Evolutionary conservation across 2,888 invertebrate genomes (phyloP), one percentile per base, ranked within the genome.

Genomic region (Magallana nippona): DNA sequence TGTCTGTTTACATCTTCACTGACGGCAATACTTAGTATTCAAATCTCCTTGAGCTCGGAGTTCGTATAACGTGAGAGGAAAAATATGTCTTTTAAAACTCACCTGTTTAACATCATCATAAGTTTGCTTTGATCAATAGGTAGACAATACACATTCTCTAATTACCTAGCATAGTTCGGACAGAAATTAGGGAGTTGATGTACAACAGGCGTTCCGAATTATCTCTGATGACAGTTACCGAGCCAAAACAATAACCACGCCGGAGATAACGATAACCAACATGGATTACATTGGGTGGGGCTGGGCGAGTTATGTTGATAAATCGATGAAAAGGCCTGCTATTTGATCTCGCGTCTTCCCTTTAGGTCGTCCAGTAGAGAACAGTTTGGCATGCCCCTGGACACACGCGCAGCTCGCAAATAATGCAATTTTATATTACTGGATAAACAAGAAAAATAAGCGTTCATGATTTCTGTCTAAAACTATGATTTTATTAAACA

Each of bases 141-240:
- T 71, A 71, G 71, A 71, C 71, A 71, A 71, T 71, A 71, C 32
- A 71, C 27, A 1, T 71, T 71, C 71, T 22, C 71, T 27, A 71
- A 71, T 71, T 71, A 71, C 22, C 71, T 27, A 27, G 15, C 27
- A 27, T 71, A 13, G 15, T 19, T 22, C 71, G 71, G 71, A 71
- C 27, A 71, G 71, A 10, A 22, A 22, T 22, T 71, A 19, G 22
- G 13, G 27, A 22, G 71, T 27, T 71, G 71, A 71, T 71, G 27
- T 71, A 71, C 32, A 22, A 71, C 71, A 71, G 71, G 32, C 22
- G 13, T 71, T 71, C 71, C 71, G 27, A 71, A 71, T 71, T 71
- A 71, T 71, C 71, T 71, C 71, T 15, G 71, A 71, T 71, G 71
- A 71, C 71, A 71, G 32, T 71, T 27, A 71, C 15, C 71, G 27